These are phyloP conservation scores for Oncorhynchus tshawytscha DNA, from an alignment of 2,113 vertebrate species.

Conservation along the genomic window DNA sequence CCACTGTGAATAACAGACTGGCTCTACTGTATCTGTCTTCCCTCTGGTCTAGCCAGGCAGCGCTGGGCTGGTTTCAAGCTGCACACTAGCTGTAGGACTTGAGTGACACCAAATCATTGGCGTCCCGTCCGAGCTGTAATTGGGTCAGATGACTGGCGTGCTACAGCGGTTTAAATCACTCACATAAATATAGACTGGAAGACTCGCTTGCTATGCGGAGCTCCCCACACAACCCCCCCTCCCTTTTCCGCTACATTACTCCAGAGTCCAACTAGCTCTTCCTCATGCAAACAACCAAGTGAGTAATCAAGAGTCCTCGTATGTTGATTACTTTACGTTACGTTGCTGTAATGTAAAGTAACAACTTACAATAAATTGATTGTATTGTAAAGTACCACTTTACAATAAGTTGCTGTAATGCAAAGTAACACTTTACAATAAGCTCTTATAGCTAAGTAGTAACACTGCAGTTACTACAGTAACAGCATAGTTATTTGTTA, in stretches of 20 bases:
- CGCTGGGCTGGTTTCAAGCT: constrained; percentile 15
- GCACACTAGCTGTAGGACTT: constrained; percentile 1
- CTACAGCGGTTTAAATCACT: constrained; percentile 58
- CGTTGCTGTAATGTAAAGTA: too few relatives aligned
- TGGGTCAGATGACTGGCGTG: constrained; percentile 69
- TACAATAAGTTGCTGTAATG: too few relatives aligned
- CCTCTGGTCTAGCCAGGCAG: neutral
- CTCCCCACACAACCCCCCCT: neutral
- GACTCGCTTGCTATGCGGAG: neutral
- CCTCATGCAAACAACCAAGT: constrained; percentile 27
- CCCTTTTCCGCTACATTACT: constrained; percentile 23
- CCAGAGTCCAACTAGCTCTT: constrained; percentile 23
- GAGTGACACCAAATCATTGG: constrained; percentile 59
- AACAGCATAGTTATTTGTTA: too few relatives aligned
- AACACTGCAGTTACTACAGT: too few relatives aligned
- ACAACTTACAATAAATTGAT: too few relatives aligned
- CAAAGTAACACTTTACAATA: too few relatives aligned
- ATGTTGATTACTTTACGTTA: neutral
- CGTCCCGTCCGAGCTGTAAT: constrained; percentile 50
- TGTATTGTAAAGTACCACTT: too few relatives aligned
- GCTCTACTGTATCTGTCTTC: neutral
- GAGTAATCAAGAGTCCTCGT: neutral
- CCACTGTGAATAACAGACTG: neutral
- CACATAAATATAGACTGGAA: neutral
- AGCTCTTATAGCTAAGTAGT: too few relatives aligned